Evolutionary conservation across 2,888 invertebrate species (phyloP).

Genomic region (Panorpa germanica): DNA sequence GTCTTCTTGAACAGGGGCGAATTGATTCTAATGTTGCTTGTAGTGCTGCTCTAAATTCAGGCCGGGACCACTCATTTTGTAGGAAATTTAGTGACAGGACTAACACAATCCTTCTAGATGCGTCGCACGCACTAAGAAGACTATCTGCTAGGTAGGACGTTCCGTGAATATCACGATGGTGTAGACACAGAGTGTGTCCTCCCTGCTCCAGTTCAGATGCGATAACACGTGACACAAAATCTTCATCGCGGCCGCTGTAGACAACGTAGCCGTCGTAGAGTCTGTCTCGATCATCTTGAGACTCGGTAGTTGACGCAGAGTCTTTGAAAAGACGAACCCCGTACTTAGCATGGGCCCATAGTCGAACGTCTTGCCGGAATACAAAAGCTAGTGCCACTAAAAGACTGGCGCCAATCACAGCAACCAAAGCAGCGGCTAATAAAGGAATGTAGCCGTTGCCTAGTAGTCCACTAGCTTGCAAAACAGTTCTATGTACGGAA

Average conservation of each 20-base stretch:
- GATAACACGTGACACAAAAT: slow-evolving; percentile 44
- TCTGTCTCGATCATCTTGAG: slow-evolving; percentile 29
- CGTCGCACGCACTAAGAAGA: slow-evolving; percentile 28
- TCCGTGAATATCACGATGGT: slow-evolving; percentile 40
- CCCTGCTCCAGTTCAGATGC: slow-evolving; percentile 55
- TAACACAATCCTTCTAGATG: slow-evolving; percentile 54
- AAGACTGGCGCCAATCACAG: slow-evolving; percentile 49
- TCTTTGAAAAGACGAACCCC: slow-evolving; percentile 54
- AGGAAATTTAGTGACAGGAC: slow-evolving; percentile 66
- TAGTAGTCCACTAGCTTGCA: slow-evolving; percentile 27
- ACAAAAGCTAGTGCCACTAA: slow-evolving; percentile 53
- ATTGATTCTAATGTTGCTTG: slow-evolving; percentile 49
- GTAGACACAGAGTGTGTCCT: slow-evolving; percentile 41
- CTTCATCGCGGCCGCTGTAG: slow-evolving; percentile 66
- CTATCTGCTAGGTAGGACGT: slow-evolving; percentile 24
- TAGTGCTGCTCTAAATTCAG: slow-evolving; percentile 64
- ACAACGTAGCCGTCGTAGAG: slow-evolving; percentile 77
- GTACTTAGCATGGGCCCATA: slow-evolving; percentile 67
- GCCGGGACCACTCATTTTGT: slow-evolving; percentile 64
- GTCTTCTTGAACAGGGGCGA: slow-evolving; percentile 40
- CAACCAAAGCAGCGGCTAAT: slow-evolving; percentile 51
- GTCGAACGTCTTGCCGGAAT: slow-evolving; percentile 57
- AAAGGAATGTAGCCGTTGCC: slow-evolving; percentile 49
- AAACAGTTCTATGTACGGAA: slow-evolving; percentile 20
- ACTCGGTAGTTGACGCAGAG: slow-evolving; percentile 3